Evolutionary conservation across 1,140 invertebrate species (phyloP).

Genomic region (Mactra quadrangularis): DNA sequence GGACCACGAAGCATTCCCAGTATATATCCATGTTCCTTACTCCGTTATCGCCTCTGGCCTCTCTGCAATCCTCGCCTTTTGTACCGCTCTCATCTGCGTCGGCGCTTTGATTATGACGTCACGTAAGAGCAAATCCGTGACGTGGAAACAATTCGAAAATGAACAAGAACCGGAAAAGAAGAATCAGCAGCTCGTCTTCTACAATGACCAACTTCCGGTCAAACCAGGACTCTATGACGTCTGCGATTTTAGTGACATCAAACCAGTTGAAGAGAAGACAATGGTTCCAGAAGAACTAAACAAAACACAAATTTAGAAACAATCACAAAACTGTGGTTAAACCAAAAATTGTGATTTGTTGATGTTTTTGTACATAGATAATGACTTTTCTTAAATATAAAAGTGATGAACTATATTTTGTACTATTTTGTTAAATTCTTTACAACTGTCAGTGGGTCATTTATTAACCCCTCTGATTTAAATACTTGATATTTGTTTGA

Average conservation of each 20-base stretch:
- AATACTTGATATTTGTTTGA: no score
- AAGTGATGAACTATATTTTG: no score
- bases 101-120: not conserved
- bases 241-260: conserved; percentile 18
- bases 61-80: not conserved
- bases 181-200: conserved; percentile 1
- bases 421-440: no score
- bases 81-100: conserved; percentile 1
- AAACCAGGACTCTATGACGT: conserved; percentile 37
- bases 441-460: no score
- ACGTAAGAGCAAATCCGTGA: conserved; percentile 27
- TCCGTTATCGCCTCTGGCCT: conserved; percentile 15
- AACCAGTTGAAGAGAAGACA: conserved; percentile 17
- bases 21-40: conserved; percentile 13
- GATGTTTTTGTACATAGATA: no score
- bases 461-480: no score
- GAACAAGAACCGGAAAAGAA: conserved; percentile 22
- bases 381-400: no score
- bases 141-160: not conserved
- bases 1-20: not conserved
- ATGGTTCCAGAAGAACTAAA: no score
- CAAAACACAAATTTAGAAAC: no score
- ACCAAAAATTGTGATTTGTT: no score
- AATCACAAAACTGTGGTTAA: no score
- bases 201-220: conserved; percentile 26